A percentile compares a stretch with the other conserved stretches of the same genome.
Evolutionary conservation across 2,113 vertebrate species (phyloP).

Genomic region (Chamaea fasciata): DNA sequence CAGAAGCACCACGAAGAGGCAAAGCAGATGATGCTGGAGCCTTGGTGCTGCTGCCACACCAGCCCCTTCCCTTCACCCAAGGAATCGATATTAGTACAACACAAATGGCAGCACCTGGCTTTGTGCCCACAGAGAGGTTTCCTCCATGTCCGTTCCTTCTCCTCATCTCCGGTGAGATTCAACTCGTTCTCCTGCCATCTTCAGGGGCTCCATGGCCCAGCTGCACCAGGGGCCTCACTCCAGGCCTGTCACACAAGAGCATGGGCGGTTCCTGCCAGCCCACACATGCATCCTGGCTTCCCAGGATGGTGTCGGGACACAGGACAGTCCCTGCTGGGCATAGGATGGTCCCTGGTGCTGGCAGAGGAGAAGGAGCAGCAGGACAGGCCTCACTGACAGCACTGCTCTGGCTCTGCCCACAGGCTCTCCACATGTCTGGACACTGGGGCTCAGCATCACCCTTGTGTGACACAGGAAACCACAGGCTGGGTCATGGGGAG

Average conservation of each 20-base stretch:
- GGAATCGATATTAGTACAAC: neutral
- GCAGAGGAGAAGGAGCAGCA: neutral
- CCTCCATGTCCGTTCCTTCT: neutral
- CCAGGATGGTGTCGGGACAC: neutral
- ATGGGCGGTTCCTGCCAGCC: rapidly evolving
- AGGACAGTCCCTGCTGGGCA: neutral
- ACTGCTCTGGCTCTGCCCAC: neutral
- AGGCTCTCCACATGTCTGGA: rapidly evolving
- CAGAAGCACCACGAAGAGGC: neutral
- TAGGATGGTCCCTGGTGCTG: neutral
- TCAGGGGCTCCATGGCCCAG: rapidly evolving
- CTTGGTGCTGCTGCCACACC: neutral
- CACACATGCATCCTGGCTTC: rapidly evolving
- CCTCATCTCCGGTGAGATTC: neutral
- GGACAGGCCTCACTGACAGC: rapidly evolving
- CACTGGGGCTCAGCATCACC: neutral
- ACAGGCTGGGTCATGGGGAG: rapidly evolving
- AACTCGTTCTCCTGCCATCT: neutral
- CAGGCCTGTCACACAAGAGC: neutral
- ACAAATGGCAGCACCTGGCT: neutral
- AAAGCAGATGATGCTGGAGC: neutral
- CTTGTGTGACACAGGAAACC: neutral
- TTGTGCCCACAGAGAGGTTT: neutral
- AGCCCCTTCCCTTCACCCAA: neutral
- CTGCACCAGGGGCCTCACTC: neutral